Evolutionary conservation across 1,140 invertebrate species (phyloP).

Genomic region (Micrasema minimum): DNA sequence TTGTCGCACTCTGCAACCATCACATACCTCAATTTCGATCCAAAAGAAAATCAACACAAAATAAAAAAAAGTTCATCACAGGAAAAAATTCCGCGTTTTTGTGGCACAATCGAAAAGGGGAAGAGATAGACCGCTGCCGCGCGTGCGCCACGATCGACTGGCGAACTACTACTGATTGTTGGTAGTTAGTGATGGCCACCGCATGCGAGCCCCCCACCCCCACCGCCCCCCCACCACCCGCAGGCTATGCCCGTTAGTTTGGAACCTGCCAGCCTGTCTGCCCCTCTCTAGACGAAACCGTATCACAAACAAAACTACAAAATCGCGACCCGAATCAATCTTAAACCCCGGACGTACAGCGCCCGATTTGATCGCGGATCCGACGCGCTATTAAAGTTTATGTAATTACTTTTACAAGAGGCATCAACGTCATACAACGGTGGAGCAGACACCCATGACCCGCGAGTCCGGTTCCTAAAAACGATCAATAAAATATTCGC

Average conservation of each 20-base stretch:
- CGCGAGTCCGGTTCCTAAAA: conserved; percentile 1
- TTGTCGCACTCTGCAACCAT: conserved; percentile 9
- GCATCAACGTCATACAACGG: conserved; percentile 23
- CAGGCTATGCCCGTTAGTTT: conserved; percentile 18
- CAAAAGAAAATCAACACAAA: conserved; percentile 14
- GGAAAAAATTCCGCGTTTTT: background rate
- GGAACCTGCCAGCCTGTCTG: conserved; percentile 38
- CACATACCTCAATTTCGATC: conserved; percentile 30
- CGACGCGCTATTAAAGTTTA: background rate
- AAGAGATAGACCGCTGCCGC: conserved; percentile 10
- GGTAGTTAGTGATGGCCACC: conserved; percentile 16
- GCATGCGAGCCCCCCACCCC: background rate
- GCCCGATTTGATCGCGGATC: background rate
- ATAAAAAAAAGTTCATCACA: conserved; percentile 1
- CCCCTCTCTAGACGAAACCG: conserved; percentile 30
- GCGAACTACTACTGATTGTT: conserved; percentile 9
- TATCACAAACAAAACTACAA: conserved; percentile 26
- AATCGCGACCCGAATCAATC: conserved; percentile 3
- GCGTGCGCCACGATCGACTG: conserved; percentile 10
- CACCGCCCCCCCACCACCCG: background rate
- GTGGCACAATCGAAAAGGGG: conserved; percentile 25
- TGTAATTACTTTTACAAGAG: conserved; percentile 3
- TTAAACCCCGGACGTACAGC: background rate
- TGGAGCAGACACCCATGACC: conserved; percentile 12
- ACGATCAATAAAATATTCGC: conserved; percentile 11